phyloP scores from a whole-genome alignment of 2,797 vertebrate genomes.

The Galago senegalensis region DNA sequence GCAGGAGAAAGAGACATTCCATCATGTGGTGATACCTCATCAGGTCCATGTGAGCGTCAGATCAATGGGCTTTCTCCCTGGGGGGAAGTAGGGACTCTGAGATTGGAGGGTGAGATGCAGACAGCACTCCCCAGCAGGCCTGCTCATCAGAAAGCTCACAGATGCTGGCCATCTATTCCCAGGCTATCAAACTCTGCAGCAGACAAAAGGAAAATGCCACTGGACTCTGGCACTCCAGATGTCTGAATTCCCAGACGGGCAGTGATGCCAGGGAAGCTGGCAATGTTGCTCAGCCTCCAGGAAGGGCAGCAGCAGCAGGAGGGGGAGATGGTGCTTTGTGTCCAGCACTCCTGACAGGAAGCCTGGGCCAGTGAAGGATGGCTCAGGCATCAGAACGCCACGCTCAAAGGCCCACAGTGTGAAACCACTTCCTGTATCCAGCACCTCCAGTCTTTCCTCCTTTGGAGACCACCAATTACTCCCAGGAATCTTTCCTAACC shows the following conservation, averaged over 20 bases:
- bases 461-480: background rate
- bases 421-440: background rate
- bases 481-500: slow-evolving; percentile 5
- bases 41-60: background rate
- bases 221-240: slow-evolving; percentile 1
- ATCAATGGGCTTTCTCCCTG: slow-evolving; percentile 60
- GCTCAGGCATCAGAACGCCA: background rate
- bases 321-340: background rate
- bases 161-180: background rate
- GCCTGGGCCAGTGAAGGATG: rapidly evolving
- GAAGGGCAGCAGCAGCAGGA: background rate
- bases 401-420: background rate
- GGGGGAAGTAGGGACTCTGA: slow-evolving; percentile 2
- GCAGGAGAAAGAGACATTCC: background rate
- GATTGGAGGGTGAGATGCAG: background rate
- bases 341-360: background rate
- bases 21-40: slow-evolving; percentile 14
- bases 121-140: slow-evolving; percentile 41
- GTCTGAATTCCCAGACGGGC: slow-evolving; percentile 43
- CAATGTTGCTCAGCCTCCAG: background rate
- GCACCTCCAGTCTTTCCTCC: background rate
- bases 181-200: background rate
- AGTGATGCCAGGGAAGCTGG: slow-evolving; percentile 28
- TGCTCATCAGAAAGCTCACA: slow-evolving; percentile 22
- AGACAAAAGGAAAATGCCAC: slow-evolving; percentile 64